Evolutionary conservation across 2,888 invertebrate species (phyloP).

Genomic region (Clanis bilineata): DNA sequence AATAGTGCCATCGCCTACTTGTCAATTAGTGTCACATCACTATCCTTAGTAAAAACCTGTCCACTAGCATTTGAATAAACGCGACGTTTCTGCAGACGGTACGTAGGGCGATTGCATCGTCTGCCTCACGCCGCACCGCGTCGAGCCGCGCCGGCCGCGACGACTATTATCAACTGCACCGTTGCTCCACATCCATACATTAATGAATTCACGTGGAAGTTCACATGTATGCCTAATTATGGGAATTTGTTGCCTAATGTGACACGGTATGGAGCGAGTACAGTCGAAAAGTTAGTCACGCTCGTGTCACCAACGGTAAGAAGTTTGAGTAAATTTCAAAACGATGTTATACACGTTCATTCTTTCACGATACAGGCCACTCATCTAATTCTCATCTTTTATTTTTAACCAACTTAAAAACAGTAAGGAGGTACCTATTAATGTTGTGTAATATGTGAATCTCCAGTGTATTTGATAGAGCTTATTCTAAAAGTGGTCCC

Average conservation of each 20-base stretch:
- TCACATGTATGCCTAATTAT: constrained; percentile 44
- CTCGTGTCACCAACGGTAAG: background rate
- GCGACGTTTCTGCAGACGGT: constrained; percentile 33
- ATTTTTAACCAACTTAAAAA: too few relatives aligned
- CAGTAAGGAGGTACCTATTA: too few relatives aligned
- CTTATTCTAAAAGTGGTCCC: too few relatives aligned
- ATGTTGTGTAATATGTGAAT: too few relatives aligned
- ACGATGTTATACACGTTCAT: too few relatives aligned
- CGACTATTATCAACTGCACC: constrained; percentile 40
- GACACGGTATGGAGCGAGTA: background rate
- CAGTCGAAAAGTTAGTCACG: background rate
- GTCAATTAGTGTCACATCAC: background rate
- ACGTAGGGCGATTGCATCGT: constrained; percentile 57
- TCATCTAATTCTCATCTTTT: too few relatives aligned
- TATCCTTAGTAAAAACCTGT: background rate
- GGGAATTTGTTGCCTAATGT: constrained; percentile 41
- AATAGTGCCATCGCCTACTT: background rate
- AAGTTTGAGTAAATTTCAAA: background rate
- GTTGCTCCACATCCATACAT: constrained; percentile 38
- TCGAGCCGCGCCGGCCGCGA: constrained; percentile 48
- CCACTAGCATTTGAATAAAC: background rate
- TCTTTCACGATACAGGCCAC: too few relatives aligned
- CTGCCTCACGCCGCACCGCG: constrained; percentile 50
- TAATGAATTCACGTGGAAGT: constrained; percentile 59
- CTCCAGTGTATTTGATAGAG: too few relatives aligned